Evolutionary conservation across 2,797 vertebrate species (phyloP), one percentile per base, ranked within the genome.

Genomic region (Synanceia verrucosa): DNA sequence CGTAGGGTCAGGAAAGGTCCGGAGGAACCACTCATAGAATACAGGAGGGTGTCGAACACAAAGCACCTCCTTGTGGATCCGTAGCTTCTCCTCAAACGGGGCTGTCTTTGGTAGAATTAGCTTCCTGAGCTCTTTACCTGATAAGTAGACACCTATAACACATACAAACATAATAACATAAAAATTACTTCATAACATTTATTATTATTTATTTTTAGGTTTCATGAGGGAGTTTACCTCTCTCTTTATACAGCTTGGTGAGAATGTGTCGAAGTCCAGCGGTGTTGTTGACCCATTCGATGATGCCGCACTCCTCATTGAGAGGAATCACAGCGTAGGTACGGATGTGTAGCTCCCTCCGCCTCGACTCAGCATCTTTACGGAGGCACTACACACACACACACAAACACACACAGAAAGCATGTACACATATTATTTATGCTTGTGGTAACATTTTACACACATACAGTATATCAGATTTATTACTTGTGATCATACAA

Each of bases 251-350:
- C 47, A 99, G 92, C 85, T 98, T 98, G 84, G 95, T 97, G 70
- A 99, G 95, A 85, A 99, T 99, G 87, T 97, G 95, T 80, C 98
- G 94, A 37, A 99, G 93, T 13, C 98, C 97, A 10, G 96, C 95
- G 1, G 98, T 99, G 90, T 99, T 96, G 93, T 96, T 98, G 79
- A 99, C 97, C 98, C 98, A 99, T 82, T 99, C 98, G 46, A 99
- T 96, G 83, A 99, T 97, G 56, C 98, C 98, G 53, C 98, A 99
- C 77, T 99, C 98, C 78, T 99, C 97, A 41, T 99, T 99, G 81
- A 99, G 91, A 18, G 98, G 97, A 83, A 99, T 98, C 84, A 99
- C 98, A 2, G 97, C 97, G 0, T 99, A 99, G 13, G 97, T 99
- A 46, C 97, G 92, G 78, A 99, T 99, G 37, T 96, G 96, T 24